Conservation (phyloP, 2,797 vertebrate genomes). For the Acipenser ruthenus region DNA sequence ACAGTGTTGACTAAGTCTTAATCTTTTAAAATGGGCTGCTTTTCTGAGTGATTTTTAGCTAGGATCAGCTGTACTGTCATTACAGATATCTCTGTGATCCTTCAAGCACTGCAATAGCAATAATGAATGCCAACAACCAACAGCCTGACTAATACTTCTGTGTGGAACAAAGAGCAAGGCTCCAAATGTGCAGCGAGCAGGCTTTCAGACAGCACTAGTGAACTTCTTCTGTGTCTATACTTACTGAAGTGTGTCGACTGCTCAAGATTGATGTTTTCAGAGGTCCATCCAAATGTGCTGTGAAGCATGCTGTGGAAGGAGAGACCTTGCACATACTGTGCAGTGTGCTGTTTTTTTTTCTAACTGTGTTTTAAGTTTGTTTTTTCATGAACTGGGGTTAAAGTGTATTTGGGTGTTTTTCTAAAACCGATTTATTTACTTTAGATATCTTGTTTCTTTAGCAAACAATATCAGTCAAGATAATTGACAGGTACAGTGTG, state of each 20-base stretch:
- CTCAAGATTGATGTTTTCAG: not conserved
- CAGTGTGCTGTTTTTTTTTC: not conserved
- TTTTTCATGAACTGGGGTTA: too few relatives aligned
- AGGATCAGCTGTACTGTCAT: conserved; percentile 35
- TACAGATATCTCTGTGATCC: conserved; percentile 15
- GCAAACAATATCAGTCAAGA: too few relatives aligned
- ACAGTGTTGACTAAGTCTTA: conserved; percentile 6
- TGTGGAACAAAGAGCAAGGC: not conserved
- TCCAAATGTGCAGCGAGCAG: not conserved
- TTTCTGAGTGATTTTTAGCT: conserved; percentile 33
- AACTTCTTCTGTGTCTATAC: not conserved
- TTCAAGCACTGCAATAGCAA: conserved; percentile 8
- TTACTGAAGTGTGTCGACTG: not conserved
- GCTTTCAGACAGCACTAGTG: not conserved
- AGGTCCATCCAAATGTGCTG: not conserved
- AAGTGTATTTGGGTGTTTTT: not conserved
- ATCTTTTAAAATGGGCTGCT: conserved; percentile 24
- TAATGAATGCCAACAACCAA: not conserved
- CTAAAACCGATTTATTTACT: too few relatives aligned
- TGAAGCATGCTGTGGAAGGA: not conserved
- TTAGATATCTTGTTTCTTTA: not conserved
- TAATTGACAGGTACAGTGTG: too few relatives aligned
- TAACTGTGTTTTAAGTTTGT: too few relatives aligned
- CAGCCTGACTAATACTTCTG: not conserved
- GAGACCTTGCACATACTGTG: not conserved